Evolutionary conservation across 2,797 vertebrate species (phyloP), one percentile per base, ranked within the genome.

Genomic region (Myotis vivesi): DNA sequence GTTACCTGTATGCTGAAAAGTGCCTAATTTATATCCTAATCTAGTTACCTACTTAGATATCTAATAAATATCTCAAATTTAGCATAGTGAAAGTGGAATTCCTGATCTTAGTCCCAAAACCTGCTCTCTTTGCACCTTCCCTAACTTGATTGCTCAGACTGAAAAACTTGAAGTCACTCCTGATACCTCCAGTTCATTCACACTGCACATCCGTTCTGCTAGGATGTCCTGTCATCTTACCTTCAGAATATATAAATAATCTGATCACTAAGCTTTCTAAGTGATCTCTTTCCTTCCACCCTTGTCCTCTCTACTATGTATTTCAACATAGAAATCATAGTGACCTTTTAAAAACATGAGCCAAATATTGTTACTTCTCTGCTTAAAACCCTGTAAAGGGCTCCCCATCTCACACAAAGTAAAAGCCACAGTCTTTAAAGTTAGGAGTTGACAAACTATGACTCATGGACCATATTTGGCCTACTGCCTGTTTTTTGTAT

Each of bases 51-150:
- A 28, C 25, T 84, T 87, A 36, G 9, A 36, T 83, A 62, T 69
- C 36, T 88, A 75, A 91, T 94, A 77, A 69, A 84, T 94, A 72
- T n/a, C 68, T 93, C 49, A 77, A 89, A 55, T 28, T 92, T 28
- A 68, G 2, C 57, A 46, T 89, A 57, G 75, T 41, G 44, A 87
- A 87, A 92, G 73, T 33, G 57, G 55, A 83, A 83, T 87, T 89
- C 71, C 66, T 92, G 36, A 51, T 80, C n/a, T 80, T 92, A 57
- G n/a, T 92, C 46, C 19, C 23, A 0, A 87, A 89, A 66, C 46
- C 3, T 44, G 16, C 38, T 89, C 4, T 66, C 23, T 28, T n/a
- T 75, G 20, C 3, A 66, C 51, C 25, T 94, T 92, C n/a, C 57
- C 13, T 62, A 46, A 85, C 33, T 92, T 36, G 49, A 0, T 82